Percentiles rank a stretch among this genome's conserved stretches.
Conservation (phyloP, 1,140 invertebrate genomes). For the Papilio polytes region DNA sequence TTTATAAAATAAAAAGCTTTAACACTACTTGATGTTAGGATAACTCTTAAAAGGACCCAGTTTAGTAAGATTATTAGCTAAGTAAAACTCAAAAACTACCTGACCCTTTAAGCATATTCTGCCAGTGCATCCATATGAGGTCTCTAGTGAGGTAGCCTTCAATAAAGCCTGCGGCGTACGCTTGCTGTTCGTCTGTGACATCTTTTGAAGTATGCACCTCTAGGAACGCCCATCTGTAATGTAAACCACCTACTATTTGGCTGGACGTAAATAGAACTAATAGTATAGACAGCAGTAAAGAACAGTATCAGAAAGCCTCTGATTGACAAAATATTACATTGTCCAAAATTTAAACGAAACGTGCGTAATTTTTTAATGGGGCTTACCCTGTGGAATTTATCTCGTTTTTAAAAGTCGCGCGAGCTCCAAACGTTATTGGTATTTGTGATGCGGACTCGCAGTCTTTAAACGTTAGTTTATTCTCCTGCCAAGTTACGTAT, state of each 20-base stretch:
- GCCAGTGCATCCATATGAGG: conserved; percentile 86
- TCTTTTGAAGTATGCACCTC: conserved; percentile 82
- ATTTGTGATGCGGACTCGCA: conserved; percentile 59
- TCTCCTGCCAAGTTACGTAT: conserved; percentile 54
- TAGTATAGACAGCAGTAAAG: too few species aligned
- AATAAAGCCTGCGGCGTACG: conserved; percentile 87
- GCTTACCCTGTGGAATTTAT: conserved; percentile 71
- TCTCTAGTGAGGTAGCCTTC: conserved; percentile 86
- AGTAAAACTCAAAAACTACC: conserved; percentile 24
- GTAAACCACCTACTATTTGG: neutral
- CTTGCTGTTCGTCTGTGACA: conserved; percentile 84
- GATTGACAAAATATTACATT: too few species aligned
- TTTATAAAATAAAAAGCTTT: too few species aligned
- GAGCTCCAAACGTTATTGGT: conserved; percentile 59
- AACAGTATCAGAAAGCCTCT: neutral
- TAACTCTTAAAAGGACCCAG: neutral
- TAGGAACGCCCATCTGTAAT: conserved; percentile 85
- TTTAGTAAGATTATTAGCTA: neutral
- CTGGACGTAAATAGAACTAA: too few species aligned
- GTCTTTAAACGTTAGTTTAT: conserved; percentile 49
- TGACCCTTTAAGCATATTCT: conserved; percentile 85
- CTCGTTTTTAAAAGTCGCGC: conserved; percentile 69
- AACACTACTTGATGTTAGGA: too few species aligned
- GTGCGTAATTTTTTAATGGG: too few species aligned
- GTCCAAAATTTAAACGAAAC: too few species aligned